A percentile compares a stretch with the other conserved stretches of the same genome.
phyloP scores from a whole-genome alignment of 2,113 vertebrate genomes.

The Crotalus horridus region DNA sequence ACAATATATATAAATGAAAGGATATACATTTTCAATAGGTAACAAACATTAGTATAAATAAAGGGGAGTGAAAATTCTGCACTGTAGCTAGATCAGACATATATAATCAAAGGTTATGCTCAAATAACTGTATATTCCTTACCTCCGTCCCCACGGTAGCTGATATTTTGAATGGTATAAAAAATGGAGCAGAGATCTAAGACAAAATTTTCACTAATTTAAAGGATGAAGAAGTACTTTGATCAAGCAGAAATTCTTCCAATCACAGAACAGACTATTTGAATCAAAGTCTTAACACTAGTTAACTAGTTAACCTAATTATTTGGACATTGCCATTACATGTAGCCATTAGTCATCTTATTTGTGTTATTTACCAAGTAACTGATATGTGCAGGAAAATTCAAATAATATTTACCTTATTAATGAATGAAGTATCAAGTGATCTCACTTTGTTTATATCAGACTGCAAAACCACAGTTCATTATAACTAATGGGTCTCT shows the following conservation, averaged over 20 bases:
- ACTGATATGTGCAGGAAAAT: neutral
- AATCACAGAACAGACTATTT: neutral
- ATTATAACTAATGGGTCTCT: neutral
- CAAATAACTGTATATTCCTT: neutral
- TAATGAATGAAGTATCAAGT: slow-evolving; percentile 18
- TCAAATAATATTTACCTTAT: slow-evolving; percentile 28
- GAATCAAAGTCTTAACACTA: neutral
- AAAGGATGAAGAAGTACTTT: neutral
- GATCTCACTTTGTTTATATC: neutral
- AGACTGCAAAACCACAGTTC: neutral
- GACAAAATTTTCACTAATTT: neutral
- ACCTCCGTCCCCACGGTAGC: neutral
- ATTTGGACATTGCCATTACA: neutral
- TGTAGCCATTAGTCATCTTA: neutral
- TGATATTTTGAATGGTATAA: neutral
- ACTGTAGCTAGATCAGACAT: neutral
- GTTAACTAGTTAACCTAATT: neutral
- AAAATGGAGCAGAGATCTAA: neutral
- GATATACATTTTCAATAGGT: neutral
- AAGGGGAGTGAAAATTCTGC: neutral
- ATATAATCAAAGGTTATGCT: neutral
- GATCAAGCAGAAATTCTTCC: neutral
- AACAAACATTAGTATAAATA: neutral
- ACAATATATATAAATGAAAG: neutral
- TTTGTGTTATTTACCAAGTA: slow-evolving; percentile 34